Conservation (phyloP, 2,888 invertebrate genomes). For the Caenorhabditis sp. region DNA sequence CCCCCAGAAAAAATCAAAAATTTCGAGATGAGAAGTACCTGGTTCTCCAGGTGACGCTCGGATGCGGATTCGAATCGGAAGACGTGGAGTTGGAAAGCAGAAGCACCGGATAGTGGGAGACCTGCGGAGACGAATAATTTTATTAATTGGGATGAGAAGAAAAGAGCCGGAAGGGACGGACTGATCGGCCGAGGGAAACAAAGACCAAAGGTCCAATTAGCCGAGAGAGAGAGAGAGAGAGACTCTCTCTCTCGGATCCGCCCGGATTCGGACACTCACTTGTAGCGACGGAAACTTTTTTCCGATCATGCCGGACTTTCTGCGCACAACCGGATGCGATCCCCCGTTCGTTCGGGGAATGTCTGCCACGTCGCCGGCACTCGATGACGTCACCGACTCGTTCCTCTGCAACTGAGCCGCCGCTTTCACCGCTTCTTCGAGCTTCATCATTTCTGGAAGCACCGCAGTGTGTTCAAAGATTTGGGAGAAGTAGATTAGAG, state of each 20-base stretch:
- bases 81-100: conserved; percentile 37
- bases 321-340: conserved; percentile 33
- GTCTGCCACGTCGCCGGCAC: conserved; percentile 32
- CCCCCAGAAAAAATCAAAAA: not conserved
- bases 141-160: conserved; percentile 9
- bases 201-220: too few species aligned
- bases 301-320: conserved; percentile 44
- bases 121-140: conserved; percentile 21
- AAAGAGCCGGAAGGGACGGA: not conserved
- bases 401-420: conserved; percentile 21
- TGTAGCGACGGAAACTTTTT: conserved; percentile 44
- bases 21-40: conserved; percentile 12
- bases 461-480: not conserved
- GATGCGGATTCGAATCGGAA: conserved; percentile 29
- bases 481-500: not conserved
- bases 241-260: too few species aligned
- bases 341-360: conserved; percentile 1
- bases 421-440: conserved; percentile 42
- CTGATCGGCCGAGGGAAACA: conserved; percentile 7
- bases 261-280: too few species aligned
- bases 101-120: conserved; percentile 53
- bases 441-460: conserved; percentile 16
- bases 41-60: conserved; percentile 50
- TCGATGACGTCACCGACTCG: conserved; percentile 34
- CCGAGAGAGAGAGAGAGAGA: not conserved